These are phyloP conservation scores for Asobara japonica DNA, from an alignment of 1,140 invertebrate genomes.

Conservation along the genomic window DNA sequence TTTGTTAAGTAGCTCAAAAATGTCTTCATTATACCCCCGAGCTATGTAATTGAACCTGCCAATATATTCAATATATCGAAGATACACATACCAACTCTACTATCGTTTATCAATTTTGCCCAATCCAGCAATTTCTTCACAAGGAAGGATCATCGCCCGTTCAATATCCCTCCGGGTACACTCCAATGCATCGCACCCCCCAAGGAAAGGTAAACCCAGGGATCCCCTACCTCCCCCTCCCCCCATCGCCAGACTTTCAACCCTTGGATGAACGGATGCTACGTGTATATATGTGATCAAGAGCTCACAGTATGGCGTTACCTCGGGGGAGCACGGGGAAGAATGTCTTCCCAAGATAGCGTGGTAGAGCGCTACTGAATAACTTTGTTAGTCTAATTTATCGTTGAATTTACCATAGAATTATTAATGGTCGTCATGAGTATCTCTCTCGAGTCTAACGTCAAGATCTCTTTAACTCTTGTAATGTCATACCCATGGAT, in stretches of 20 bases:
- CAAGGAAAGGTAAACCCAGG: slow-evolving; percentile 23
- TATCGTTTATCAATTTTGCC: slow-evolving; percentile 26
- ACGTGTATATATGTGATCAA: background rate
- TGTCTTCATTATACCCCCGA: background rate
- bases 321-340: slow-evolving; percentile 18
- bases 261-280: slow-evolving; percentile 16
- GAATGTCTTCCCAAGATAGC: slow-evolving; percentile 35
- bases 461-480: background rate
- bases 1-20: background rate
- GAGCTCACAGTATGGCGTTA: slow-evolving; percentile 19
- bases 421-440: slow-evolving; percentile 47
- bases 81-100: no score
- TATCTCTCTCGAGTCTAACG: background rate
- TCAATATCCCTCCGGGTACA: slow-evolving; percentile 21
- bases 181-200: slow-evolving; percentile 30
- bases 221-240: background rate
- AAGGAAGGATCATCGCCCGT: slow-evolving; percentile 2
- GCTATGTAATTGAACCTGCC: slow-evolving; percentile 1
- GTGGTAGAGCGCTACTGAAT: slow-evolving; percentile 23
- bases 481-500: background rate
- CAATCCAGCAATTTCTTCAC: background rate
- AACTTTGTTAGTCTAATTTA: slow-evolving; percentile 58
- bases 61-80: slow-evolving; percentile 18
- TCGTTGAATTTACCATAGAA: slow-evolving; percentile 48
- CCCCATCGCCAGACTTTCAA: background rate